These are phyloP conservation scores for Cochlearius cochlearius DNA, from an alignment of 2,113 vertebrate species.

Conservation along the genomic window DNA sequence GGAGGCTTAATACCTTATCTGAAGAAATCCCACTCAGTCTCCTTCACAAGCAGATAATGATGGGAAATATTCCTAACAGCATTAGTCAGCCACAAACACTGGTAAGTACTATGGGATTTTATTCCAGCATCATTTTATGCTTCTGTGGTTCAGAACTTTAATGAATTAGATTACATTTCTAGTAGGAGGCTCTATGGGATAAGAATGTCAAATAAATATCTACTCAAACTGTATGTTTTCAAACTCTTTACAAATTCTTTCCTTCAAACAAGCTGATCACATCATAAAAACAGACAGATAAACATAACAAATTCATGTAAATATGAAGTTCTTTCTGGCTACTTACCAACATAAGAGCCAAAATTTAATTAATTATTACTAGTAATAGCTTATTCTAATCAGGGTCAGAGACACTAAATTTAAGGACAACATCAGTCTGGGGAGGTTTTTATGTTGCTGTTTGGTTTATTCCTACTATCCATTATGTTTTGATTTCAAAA, in stretches of 20 bases:
- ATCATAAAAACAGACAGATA: background rate
- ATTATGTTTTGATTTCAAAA: background rate
- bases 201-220: conserved; percentile 8
- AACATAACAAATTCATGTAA: background rate
- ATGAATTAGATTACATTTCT: conserved; percentile 34
- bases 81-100: conserved; percentile 42
- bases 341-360: background rate
- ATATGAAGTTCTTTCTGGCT: background rate
- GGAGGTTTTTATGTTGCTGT: background rate
- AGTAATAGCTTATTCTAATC: background rate
- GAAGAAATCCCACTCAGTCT: conserved; percentile 9
- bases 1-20: conserved; percentile 6
- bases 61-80: background rate
- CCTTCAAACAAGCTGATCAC: background rate
- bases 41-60: conserved; percentile 19
- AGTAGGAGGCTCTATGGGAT: background rate
- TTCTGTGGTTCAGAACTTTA: conserved; percentile 14
- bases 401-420: background rate
- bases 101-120: background rate
- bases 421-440: background rate
- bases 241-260: background rate
- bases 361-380: background rate
- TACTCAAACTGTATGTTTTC: background rate
- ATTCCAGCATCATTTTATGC: conserved; percentile 26
- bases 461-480: background rate